Evolutionary conservation across 2,113 vertebrate species (phyloP), one percentile per base, ranked within the genome.

Genomic region (Monarcha castaneiventris): DNA sequence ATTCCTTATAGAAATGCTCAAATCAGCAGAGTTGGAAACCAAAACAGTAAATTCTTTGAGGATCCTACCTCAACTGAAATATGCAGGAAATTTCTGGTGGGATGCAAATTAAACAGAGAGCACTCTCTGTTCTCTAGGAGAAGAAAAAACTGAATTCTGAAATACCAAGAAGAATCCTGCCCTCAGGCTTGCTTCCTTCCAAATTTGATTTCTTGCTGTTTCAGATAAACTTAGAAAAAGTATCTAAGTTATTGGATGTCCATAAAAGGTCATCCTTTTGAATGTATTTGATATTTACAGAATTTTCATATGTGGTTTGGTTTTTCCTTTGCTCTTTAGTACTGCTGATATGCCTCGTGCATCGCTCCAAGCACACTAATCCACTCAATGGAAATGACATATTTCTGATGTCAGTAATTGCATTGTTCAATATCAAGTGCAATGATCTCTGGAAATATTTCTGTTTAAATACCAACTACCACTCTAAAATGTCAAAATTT

Each of bases 391-490:
- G 51, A 66, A 93, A 85, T 58, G 17, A 55, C 35, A 35, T 33
- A 46, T 87, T 93, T 87, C 74, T 94, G 62, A 78, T 82, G 81
- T 82, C 58, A 75, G 48, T 91, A 82, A 72, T 79, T 23, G 5
- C 35, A 84, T 7, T 76, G 81, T 62, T 86, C 76, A 20, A 46
- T 77, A 96, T 92, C 64, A 78, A 67, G 56, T 62, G 39, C 64
- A 81, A 48, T 59, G 56, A 79, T 76, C 74, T 93, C 67, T 76
- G 62, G 54, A 82, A 94, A 61, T 85, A 84, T 85, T 97, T 93
- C 82, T 0, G 1, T 76, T 71, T 69, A 95, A 95, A 95, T 88
- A 82, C 22, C 85, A 85, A 11, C 71, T 62, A 27, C 39, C 22
- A 4, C 14, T 23, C 64, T 35, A 26, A 95, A 96, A 93, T 89